Percentiles rank a stretch among this genome's conserved stretches.
These are phyloP conservation scores for Dromococcyx pavoninus DNA, from an alignment of 2,797 vertebrate genomes.

Conservation along the genomic window DNA sequence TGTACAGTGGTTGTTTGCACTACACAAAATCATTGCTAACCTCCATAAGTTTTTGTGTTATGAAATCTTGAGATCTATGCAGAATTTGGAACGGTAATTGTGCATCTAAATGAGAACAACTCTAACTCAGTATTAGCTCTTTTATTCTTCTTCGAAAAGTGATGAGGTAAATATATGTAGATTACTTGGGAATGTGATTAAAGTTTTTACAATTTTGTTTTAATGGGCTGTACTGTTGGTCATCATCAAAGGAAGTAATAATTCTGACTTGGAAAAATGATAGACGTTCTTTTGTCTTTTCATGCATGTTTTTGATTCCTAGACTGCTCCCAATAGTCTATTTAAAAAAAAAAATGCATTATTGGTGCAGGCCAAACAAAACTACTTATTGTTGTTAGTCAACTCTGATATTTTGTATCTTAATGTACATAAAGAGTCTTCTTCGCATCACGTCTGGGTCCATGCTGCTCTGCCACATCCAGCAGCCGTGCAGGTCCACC, in stretches of 20 bases:
- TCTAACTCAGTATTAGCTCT: background rate
- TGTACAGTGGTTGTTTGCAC: background rate
- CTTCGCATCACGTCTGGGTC: rapidly evolving
- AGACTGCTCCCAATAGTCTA: background rate
- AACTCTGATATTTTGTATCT: background rate
- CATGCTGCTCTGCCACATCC: background rate
- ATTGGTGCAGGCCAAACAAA: background rate
- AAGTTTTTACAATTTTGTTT: background rate
- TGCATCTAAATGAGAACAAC: background rate
- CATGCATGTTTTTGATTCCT: background rate
- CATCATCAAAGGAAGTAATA: background rate
- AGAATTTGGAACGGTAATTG: background rate
- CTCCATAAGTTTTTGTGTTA: background rate
- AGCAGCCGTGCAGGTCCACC: background rate
- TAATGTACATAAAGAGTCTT: background rate
- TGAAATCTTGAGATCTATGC: background rate
- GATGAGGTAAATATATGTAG: background rate
- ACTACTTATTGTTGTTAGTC: background rate
- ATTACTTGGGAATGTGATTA: background rate
- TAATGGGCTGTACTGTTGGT: background rate
- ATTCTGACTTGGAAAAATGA: background rate
- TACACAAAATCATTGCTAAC: background rate
- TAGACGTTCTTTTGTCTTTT: background rate
- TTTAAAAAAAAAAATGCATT: background rate
- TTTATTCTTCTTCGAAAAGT: background rate